Percentiles rank a stretch among this genome's conserved stretches.
These are phyloP conservation scores for Pheosia gnoma DNA, from an alignment of 2,888 invertebrate species.

Conservation along the genomic window DNA sequence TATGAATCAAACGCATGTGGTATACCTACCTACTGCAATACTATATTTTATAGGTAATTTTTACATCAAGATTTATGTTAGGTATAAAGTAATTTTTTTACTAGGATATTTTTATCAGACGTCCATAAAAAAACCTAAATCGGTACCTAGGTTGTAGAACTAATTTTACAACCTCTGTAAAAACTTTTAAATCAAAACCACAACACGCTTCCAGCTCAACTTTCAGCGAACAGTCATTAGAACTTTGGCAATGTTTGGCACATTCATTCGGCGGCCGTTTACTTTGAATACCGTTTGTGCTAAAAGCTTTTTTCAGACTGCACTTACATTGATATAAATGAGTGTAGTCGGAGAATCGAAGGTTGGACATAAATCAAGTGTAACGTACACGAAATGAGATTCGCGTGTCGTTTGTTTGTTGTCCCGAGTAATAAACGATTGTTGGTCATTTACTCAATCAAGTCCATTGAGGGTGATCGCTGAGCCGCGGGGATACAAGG, in stretches of 20 bases:
- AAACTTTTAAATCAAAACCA: slow-evolving; percentile 30
- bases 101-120: background rate
- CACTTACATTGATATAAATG: slow-evolving; percentile 77
- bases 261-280: slow-evolving; percentile 53
- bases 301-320: slow-evolving; percentile 75
- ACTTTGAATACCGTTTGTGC: slow-evolving; percentile 61
- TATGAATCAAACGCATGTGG: no score
- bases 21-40: no score
- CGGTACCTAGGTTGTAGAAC: background rate
- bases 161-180: slow-evolving; percentile 10
- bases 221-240: slow-evolving; percentile 40
- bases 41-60: no score
- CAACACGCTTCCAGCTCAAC: slow-evolving; percentile 17
- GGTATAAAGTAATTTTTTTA: background rate
- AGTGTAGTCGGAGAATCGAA: slow-evolving; percentile 61
- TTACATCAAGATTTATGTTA: no score
- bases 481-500: slow-evolving; percentile 6
- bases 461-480: slow-evolving; percentile 26
- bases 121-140: slow-evolving; percentile 5
- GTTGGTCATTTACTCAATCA: slow-evolving; percentile 55
- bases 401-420: slow-evolving; percentile 53
- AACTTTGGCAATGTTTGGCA: slow-evolving; percentile 41
- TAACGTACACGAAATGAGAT: slow-evolving; percentile 51
- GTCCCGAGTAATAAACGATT: slow-evolving; percentile 54
- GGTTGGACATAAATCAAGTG: slow-evolving; percentile 68